Evolutionary conservation across 2,797 vertebrate species (phyloP).

Genomic region (Anguilla obscura): DNA sequence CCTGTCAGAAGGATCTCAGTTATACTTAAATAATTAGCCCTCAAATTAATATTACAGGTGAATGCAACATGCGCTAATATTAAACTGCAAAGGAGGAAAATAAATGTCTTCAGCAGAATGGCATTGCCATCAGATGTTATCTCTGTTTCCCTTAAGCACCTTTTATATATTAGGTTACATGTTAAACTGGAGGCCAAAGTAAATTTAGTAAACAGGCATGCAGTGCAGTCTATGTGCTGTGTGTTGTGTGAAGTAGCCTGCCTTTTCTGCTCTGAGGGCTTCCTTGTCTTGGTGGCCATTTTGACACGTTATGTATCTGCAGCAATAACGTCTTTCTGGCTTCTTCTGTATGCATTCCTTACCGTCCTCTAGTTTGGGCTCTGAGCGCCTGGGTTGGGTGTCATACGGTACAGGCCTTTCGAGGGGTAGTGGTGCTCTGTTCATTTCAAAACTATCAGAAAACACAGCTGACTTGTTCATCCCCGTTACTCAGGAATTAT

Average conservation of each 20-base stretch:
- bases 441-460: not conserved
- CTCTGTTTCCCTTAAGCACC: not conserved
- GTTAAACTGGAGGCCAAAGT: not conserved
- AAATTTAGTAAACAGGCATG: not conserved
- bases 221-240: not conserved
- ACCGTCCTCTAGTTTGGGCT: not conserved
- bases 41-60: not conserved
- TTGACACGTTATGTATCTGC: not conserved
- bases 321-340: not conserved
- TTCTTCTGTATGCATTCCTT: not conserved
- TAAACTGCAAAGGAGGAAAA: not conserved
- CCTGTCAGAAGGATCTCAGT: not conserved
- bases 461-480: not conserved
- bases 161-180: not conserved
- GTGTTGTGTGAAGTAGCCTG: not conserved
- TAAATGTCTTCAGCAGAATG: not conserved
- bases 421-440: not conserved
- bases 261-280: not conserved
- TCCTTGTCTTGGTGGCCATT: not conserved
- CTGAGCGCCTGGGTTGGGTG: not conserved
- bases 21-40: not conserved
- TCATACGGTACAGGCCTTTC: slow-evolving; percentile 1
- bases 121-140: not conserved
- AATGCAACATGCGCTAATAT: not conserved
- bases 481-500: not conserved